A percentile compares a stretch with the other conserved stretches of the same genome.
These are phyloP conservation scores for Coregonus clupeaformis DNA, from an alignment of 2,113 vertebrate genomes.

Conservation along the genomic window DNA sequence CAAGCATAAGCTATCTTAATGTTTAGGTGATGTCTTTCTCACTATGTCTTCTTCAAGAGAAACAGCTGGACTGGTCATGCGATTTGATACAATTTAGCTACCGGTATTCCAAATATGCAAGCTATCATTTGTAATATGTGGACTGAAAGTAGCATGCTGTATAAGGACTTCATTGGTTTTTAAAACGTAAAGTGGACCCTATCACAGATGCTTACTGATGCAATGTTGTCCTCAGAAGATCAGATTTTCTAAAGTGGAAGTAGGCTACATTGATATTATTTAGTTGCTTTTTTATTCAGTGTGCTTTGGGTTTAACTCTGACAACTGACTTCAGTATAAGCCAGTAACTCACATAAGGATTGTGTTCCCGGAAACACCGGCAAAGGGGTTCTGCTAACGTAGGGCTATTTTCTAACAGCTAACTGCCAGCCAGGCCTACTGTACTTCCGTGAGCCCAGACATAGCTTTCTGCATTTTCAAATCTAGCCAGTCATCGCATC, in stretches of 20 bases:
- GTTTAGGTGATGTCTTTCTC: background rate
- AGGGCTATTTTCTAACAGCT: constrained; percentile 1
- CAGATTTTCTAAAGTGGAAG: too few relatives aligned
- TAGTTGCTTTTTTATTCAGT: too few relatives aligned
- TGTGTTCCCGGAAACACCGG: too few relatives aligned
- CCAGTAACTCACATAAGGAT: too few relatives aligned
- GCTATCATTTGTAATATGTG: background rate
- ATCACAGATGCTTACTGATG: too few relatives aligned
- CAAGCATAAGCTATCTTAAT: background rate
- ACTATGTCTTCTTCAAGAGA: background rate
- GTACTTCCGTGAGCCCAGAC: constrained; percentile 24
- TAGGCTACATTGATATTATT: too few relatives aligned
- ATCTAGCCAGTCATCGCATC: constrained; percentile 66
- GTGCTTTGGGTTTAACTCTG: too few relatives aligned
- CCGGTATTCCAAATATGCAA: background rate
- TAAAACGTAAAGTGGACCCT: too few relatives aligned
- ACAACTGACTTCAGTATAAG: too few relatives aligned
- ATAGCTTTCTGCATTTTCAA: constrained; percentile 31
- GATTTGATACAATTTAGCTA: background rate
- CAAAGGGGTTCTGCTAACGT: background rate
- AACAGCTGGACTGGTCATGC: too few relatives aligned
- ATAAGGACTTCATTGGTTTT: too few relatives aligned
- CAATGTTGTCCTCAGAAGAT: too few relatives aligned
- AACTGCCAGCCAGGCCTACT: constrained; percentile 2
- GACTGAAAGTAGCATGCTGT: background rate